Conservation (phyloP, 1,140 invertebrate species). For the Propsilocerus akamusi region DNA sequence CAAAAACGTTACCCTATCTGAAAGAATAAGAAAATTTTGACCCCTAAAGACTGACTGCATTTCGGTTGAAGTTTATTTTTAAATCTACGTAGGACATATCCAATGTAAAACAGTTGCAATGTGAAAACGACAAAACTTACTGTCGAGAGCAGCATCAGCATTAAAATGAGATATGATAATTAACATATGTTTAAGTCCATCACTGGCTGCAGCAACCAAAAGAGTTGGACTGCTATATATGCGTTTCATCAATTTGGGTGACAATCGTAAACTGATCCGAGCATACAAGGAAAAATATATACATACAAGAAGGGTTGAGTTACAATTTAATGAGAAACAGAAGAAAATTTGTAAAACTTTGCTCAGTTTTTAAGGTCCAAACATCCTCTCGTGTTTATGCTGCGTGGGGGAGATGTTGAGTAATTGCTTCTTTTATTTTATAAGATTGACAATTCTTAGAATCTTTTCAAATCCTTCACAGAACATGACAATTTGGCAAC, state of each 20-base stretch:
- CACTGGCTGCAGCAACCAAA: background rate
- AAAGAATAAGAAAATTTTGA: background rate
- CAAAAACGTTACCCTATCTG: background rate
- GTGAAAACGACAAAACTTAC: background rate
- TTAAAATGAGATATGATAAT: constrained; percentile 1
- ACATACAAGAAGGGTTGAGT: background rate
- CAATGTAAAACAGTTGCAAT: background rate
- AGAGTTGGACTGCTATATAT: no score
- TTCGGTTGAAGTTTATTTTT: background rate
- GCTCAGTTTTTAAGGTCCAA: no score
- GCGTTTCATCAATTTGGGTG: no score
- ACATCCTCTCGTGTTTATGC: no score
- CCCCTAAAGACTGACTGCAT: background rate
- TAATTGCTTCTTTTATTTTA: no score
- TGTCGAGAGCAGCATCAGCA: background rate
- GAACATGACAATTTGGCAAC: no score
- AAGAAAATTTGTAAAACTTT: no score
- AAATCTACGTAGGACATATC: background rate
- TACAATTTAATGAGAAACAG: constrained; percentile 1
- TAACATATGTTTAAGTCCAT: constrained; percentile 1
- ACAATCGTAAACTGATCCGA: no score
- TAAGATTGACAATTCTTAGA: no score
- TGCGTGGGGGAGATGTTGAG: no score
- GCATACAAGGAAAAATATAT: no score
- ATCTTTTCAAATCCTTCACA: no score